These are phyloP conservation scores for Drosophila malerkotliana DNA, from an alignment of 1,140 invertebrate genomes.

Conservation along the genomic window DNA sequence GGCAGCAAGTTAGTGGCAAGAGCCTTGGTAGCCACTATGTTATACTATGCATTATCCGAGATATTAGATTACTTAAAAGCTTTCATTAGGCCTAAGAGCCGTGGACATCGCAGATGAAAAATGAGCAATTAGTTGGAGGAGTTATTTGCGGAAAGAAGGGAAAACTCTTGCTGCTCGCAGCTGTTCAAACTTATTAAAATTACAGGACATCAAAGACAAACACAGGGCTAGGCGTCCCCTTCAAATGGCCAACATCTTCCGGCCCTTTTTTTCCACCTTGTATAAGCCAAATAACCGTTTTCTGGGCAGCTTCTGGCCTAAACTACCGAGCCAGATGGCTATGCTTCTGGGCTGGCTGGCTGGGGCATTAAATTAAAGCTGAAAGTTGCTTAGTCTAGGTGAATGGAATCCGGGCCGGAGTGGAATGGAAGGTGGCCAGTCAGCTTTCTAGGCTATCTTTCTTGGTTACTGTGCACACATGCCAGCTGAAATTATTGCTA, in stretches of 20 bases:
- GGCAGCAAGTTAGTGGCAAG: conserved; percentile 32
- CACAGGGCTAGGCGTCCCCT: conserved; percentile 5
- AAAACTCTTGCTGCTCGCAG: conserved; percentile 4
- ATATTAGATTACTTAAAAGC: conserved; percentile 56
- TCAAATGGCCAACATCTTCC: conserved; percentile 19
- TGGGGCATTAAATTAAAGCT: conserved; percentile 75
- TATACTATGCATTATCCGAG: not conserved
- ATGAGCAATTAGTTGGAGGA: conserved; percentile 80
- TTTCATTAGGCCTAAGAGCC: conserved; percentile 28
- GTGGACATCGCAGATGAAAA: conserved; percentile 62
- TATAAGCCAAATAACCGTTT: conserved; percentile 75
- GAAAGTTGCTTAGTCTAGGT: conserved; percentile 60
- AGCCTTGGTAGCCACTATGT: conserved; percentile 51
- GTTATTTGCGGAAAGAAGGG: conserved; percentile 68
- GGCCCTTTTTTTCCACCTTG: conserved; percentile 57
- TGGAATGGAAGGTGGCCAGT: conserved; percentile 15
- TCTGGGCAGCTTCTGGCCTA: conserved; percentile 62
- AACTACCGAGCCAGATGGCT: conserved; percentile 63
- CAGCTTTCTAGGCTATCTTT: conserved; percentile 63
- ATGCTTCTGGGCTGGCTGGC: conserved; percentile 26
- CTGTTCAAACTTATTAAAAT: conserved; percentile 72
- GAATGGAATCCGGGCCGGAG: conserved; percentile 2
- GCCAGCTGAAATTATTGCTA: conserved; percentile 64
- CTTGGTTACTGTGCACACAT: conserved; percentile 35
- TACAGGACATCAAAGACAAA: conserved; percentile 80